These are phyloP conservation scores for Ellobius talpinus DNA, from an alignment of 2,113 vertebrate genomes.

Conservation along the genomic window DNA sequence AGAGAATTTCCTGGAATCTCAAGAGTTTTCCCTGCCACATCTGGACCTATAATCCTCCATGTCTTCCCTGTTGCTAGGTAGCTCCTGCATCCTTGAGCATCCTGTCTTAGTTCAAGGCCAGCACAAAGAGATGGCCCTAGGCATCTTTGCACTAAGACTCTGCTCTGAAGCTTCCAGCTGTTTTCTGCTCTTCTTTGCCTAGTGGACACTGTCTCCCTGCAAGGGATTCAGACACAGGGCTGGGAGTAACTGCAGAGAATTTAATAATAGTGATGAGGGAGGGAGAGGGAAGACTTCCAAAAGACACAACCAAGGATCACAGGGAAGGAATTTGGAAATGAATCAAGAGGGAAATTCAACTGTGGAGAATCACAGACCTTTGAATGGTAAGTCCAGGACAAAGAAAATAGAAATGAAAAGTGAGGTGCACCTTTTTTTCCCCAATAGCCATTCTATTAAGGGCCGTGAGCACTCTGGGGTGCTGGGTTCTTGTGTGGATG, in stretches of 20 bases:
- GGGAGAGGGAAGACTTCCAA: neutral
- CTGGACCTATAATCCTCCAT: neutral
- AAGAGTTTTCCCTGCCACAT: too few species aligned
- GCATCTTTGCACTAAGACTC: neutral
- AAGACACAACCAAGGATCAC: rapidly evolving
- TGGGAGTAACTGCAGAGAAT: rapidly evolving
- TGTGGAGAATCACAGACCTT: neutral
- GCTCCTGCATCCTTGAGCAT: neutral
- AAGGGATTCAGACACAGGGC: too few species aligned
- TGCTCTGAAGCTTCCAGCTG: neutral
- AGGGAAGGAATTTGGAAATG: neutral
- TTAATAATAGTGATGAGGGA: rapidly evolving
- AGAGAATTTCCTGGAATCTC: neutral
- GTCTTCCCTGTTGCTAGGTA: neutral
- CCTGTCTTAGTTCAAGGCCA: neutral
- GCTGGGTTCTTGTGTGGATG: rapidly evolving
- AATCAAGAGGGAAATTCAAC: neutral
- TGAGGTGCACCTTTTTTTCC: neutral
- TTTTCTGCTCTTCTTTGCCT: neutral
- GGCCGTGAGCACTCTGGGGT: neutral
- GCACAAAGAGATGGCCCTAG: neutral
- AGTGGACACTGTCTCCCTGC: rapidly evolving
- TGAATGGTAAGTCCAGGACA: too few species aligned
- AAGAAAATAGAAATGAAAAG: neutral
- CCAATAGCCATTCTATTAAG: neutral